phyloP scores from a whole-genome alignment of 64 coral and sea anemone genomes.

The Astreopora myriophthalma region DNA sequence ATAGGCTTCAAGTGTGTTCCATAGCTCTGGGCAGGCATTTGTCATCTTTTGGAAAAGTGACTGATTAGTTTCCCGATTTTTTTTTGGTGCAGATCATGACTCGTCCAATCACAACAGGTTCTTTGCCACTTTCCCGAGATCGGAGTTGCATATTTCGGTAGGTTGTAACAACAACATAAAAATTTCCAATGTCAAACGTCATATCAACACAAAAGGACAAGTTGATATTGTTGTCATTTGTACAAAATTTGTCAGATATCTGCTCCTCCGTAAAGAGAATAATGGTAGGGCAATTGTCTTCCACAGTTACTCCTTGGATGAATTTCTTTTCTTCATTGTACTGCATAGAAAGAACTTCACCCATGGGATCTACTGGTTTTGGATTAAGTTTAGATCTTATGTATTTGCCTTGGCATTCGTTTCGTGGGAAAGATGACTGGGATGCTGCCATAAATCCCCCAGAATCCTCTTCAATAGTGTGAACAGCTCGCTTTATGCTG shows the following conservation, averaged over 20 bases:
- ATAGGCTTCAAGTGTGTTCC: too few relatives aligned
- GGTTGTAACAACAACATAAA: conserved; percentile 1
- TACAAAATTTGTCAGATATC: conserved; percentile 7
- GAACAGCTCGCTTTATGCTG: conserved; percentile 6
- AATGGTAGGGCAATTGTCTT: conserved; percentile 3
- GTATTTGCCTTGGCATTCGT: conserved; percentile 32
- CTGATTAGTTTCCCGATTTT: too few relatives aligned
- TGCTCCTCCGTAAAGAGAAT: not conserved
- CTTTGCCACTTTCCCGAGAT: not conserved
- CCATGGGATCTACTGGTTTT: not conserved
- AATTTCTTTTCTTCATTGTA: not conserved
- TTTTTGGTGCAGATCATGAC: too few relatives aligned
- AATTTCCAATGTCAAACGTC: conserved; percentile 9
- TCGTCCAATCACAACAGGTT: too few relatives aligned
- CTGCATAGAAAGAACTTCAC: not conserved
- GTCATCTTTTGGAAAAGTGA: too few relatives aligned
- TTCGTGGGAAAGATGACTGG: conserved; percentile 13
- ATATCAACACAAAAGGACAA: conserved; percentile 5
- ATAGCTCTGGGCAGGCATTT: too few relatives aligned
- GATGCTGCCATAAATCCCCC: not conserved
- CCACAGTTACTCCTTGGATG: not conserved
- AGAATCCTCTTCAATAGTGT: not conserved
- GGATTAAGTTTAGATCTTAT: not conserved
- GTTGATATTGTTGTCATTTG: not conserved
- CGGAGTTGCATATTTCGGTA: not conserved